Conservation (phyloP, 2,113 vertebrate species). For the Geococcyx californianus region DNA sequence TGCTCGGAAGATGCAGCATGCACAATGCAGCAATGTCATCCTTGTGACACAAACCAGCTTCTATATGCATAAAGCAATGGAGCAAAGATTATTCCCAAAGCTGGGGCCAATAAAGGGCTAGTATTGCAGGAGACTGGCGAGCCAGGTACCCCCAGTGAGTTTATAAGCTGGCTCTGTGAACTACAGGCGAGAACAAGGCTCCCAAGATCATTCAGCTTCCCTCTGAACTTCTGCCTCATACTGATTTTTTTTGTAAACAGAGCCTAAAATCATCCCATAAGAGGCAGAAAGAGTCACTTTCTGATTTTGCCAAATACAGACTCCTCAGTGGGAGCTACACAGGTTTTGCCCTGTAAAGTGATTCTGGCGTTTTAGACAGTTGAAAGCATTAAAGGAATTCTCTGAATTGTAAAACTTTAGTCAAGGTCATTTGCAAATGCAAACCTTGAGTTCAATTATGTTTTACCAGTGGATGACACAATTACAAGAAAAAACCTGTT, state of each 20-base stretch:
- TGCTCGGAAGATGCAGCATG: not conserved
- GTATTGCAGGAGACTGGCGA: not conserved
- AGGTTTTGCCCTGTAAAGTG: conserved; percentile 57
- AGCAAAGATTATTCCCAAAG: not conserved
- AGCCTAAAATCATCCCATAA: conserved; percentile 17
- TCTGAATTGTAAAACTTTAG: conserved; percentile 60
- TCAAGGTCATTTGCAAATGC: conserved; percentile 69
- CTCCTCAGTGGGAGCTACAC: conserved; percentile 5
- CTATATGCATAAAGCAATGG: not conserved
- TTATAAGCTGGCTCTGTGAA: not conserved
- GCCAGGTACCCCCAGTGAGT: not conserved
- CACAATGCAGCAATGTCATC: not conserved
- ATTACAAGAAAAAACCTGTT: conserved; percentile 47
- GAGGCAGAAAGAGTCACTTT: not conserved
- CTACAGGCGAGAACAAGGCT: not conserved
- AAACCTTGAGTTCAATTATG: conserved; percentile 47
- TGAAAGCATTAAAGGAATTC: conserved; percentile 51
- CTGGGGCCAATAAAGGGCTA: not conserved
- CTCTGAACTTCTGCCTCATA: not conserved
- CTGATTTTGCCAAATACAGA: not conserved
- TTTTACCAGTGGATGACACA: conserved; percentile 65
- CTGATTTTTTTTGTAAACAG: conserved; percentile 19
- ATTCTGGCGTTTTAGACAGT: conserved; percentile 44
- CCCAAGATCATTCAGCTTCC: not conserved
- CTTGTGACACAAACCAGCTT: not conserved